These are phyloP conservation scores for Rhamphomyia laevipes DNA, from an alignment of 2,888 invertebrate species.

Conservation along the genomic window DNA sequence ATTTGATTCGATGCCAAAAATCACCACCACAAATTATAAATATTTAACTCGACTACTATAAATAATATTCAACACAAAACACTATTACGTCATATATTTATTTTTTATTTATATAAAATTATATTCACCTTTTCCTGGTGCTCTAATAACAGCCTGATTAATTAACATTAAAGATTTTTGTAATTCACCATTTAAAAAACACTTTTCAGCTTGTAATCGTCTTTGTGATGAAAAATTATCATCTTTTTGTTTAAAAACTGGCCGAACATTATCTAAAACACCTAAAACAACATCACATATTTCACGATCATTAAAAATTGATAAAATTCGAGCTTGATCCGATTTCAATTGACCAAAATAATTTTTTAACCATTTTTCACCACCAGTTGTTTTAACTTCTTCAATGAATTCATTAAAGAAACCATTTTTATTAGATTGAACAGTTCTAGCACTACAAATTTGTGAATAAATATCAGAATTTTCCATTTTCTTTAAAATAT, in stretches of 20 bases:
- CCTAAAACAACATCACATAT: conserved; percentile 41
- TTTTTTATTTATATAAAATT: not conserved
- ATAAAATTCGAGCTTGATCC: conserved; percentile 46
- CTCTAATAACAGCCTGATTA: conserved; percentile 61
- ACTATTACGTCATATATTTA: not conserved
- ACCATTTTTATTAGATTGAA: conserved; percentile 61
- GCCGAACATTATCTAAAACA: conserved; percentile 52
- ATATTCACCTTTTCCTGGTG: conserved; percentile 49
- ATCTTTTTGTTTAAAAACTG: conserved; percentile 55
- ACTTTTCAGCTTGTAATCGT: conserved; percentile 49
- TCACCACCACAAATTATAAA: no score
- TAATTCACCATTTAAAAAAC: conserved; percentile 42
- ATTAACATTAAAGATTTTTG: conserved; percentile 49
- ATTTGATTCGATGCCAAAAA: no score
- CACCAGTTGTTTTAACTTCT: conserved; percentile 39
- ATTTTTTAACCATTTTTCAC: conserved; percentile 47
- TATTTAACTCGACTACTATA: no score
- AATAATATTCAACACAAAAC: no score
- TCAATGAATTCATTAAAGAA: conserved; percentile 60
- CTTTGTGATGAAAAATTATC: conserved; percentile 47
- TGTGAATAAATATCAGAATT: conserved; percentile 44
- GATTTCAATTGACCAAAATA: conserved; percentile 46
- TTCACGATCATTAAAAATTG: conserved; percentile 37
- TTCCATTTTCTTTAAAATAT: conserved; percentile 24
- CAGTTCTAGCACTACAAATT: conserved; percentile 60